These are phyloP conservation scores for Galaxias olidus DNA, from an alignment of 2,797 vertebrate genomes.

Conservation along the genomic window DNA sequence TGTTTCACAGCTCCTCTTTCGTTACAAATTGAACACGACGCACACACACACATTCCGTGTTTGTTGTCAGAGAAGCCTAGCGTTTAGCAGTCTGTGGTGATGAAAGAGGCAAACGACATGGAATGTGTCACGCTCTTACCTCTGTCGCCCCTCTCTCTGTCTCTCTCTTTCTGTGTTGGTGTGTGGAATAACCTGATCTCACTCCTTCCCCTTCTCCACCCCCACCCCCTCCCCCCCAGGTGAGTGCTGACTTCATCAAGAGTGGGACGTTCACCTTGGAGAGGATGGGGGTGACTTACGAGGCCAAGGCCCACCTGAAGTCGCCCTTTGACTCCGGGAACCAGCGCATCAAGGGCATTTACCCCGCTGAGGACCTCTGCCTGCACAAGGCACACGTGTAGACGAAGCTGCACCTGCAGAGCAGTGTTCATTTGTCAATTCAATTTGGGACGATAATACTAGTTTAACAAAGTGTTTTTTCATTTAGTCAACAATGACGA, in stretches of 20 bases:
- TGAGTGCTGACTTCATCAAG: constrained; percentile 85
- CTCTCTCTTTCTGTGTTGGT: background rate
- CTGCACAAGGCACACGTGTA: constrained; percentile 9
- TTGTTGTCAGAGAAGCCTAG: background rate
- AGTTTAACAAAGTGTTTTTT: no score
- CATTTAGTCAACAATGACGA: no score
- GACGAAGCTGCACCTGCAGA: background rate
- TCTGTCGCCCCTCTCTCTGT: background rate
- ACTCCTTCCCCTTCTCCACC: background rate
- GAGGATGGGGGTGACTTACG: constrained; percentile 86
- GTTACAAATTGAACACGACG: no score
- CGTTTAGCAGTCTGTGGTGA: background rate
- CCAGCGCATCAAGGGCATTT: constrained; percentile 89
- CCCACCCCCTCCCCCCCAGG: constrained; percentile 66
- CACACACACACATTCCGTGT: no score
- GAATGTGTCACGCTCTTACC: background rate
- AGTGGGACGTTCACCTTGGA: constrained; percentile 87
- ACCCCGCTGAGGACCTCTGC: constrained; percentile 55
- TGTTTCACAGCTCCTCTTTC: no score
- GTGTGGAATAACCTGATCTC: background rate
- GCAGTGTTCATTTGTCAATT: no score
- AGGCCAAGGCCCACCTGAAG: constrained; percentile 86
- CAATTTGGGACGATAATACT: no score
- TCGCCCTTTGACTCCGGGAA: constrained; percentile 92
- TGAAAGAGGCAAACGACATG: no score